Percentiles rank a stretch among this genome's conserved stretches.
phyloP scores from a whole-genome alignment of 2,113 vertebrate species.

The Budorcas taxicolor region DNA sequence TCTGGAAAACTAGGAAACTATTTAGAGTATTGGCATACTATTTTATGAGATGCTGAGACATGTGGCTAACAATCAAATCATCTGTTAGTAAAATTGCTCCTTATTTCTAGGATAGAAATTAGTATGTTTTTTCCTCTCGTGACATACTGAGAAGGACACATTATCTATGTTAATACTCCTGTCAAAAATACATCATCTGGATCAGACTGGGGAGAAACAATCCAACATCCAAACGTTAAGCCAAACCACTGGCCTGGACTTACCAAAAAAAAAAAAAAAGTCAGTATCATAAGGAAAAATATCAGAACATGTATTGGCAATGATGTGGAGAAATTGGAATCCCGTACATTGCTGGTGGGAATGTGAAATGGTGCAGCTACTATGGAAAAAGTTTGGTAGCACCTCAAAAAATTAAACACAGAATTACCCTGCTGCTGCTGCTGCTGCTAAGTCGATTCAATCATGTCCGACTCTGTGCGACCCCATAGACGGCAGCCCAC shows the following conservation, averaged over 20 bases:
- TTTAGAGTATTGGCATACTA: not conserved
- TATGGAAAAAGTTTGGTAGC: not conserved
- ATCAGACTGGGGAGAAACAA: not conserved
- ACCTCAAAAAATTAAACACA: not conserved
- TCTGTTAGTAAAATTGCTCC: not conserved
- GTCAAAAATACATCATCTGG: not conserved
- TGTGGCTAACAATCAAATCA: not conserved
- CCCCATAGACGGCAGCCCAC: too few species aligned
- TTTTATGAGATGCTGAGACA: not conserved
- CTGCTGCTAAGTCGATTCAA: too few species aligned
- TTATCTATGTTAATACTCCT: not conserved
- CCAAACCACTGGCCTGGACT: not conserved
- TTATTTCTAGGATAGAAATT: slow-evolving; percentile 19
- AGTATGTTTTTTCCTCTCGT: not conserved
- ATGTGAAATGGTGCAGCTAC: not conserved
- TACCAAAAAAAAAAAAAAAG: not conserved
- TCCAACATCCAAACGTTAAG: not conserved
- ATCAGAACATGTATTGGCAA: not conserved
- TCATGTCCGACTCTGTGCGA: too few species aligned
- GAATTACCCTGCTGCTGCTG: not conserved
- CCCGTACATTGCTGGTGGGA: not conserved
- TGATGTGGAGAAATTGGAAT: not conserved
- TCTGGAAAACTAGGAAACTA: not conserved
- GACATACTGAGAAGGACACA: not conserved
- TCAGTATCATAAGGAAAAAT: not conserved